Evolutionary conservation across 2,113 vertebrate genomes (phyloP), one percentile per base, ranked within the genome.

Genomic region (Cyprinodon variegatus): DNA sequence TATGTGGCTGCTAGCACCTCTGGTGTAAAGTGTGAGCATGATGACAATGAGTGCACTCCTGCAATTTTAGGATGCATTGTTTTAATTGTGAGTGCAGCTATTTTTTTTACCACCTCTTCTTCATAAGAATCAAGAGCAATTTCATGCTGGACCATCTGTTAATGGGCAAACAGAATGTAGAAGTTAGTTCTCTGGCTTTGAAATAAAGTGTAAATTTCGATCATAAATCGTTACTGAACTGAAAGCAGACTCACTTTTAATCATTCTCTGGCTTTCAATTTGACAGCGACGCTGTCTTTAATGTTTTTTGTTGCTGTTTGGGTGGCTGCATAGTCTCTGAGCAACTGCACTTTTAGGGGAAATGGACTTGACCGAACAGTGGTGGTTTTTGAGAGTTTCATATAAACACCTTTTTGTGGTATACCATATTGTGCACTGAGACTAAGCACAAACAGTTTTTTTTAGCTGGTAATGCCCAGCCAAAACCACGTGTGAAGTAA

Each of bases 111-210:
- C 77, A 72, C 76, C 65, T 41, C 74, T 77, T 82, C 67, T 76
- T 83, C 82, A 79, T 88, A 39, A 91, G n/a, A 89, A 84, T 83
- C 77, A 74, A 72, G 45, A 83, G 62, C 74, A 76, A 66, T 6
- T 85, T 90, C 87, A 76, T 86, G 79, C 84, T 76, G 74, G 66
- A 64, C 89, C 91, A 90, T 90, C 88, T 92, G 92, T 89, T 88
- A 86, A 82, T 68, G 83, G 85, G 77, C 76, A 50, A 67, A 82
- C 85, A 86, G 66, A 64, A 68, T 77, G 76, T 69, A 77, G 75
- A 83, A 77, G 74, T 60, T 65, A 89, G 85, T 75, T 65, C 74
- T 88, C 76, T 90, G 81, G 79, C 84, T 79, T 81, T 78, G 71
- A 87, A 74, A 79, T 65, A 79, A 89, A 83, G 71, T 57, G 22